Evolutionary conservation across 2,797 vertebrate species (phyloP).

Genomic region (Sitta carolinensis): DNA sequence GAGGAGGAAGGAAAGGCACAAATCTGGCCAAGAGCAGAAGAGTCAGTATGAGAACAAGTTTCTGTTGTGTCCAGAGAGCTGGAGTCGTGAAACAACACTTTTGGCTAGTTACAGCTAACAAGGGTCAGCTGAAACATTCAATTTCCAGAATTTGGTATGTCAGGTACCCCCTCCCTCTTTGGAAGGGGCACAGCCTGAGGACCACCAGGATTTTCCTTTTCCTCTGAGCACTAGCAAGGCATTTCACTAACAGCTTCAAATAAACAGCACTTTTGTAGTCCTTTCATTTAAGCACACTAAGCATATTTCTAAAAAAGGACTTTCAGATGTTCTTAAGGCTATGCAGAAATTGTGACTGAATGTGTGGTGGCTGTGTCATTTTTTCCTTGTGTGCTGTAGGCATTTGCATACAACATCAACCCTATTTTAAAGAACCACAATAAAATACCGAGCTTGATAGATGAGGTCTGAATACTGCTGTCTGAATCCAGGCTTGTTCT

Average conservation of each 20-base stretch:
- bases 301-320: background rate
- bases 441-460: background rate
- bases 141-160: background rate
- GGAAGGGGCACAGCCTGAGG: background rate
- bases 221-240: background rate
- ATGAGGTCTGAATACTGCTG: background rate
- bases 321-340: background rate
- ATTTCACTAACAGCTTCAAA: background rate
- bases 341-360: background rate
- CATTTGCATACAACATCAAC: background rate
- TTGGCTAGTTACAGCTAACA: background rate
- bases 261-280: background rate
- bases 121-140: background rate
- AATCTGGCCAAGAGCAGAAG: background rate
- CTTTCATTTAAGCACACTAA: background rate
- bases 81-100: background rate
- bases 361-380: background rate
- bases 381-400: background rate
- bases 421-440: background rate
- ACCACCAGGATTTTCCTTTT: background rate
- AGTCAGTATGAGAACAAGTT: background rate
- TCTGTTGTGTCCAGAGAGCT: background rate
- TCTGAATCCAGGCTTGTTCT: background rate
- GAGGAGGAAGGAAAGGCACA: background rate
- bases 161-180: background rate